Base-by-base conservation (phyloP, 2,113 vertebrate genomes). In the Potamarius usumacintae region DNA sequence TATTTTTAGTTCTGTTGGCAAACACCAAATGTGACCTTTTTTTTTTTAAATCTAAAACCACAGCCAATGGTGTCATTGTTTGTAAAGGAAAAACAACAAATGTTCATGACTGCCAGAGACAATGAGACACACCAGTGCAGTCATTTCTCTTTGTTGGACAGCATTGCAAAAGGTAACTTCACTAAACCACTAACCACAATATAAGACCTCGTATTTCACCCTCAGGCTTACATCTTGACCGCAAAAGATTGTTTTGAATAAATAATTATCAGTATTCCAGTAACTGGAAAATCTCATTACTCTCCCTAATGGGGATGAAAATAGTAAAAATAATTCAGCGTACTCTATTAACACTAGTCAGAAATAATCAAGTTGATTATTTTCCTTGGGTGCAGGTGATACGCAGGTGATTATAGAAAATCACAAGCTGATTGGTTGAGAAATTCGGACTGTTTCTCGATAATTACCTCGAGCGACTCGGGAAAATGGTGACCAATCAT, bases 31-130 rank as follows among this genome's bases (percentile, higher is more conserved):
- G 78, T 20, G 18, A 27, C 65, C 74, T 30, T 22, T 79, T 63
- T 30, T 27, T 65, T 80, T 85, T 84, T 84, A 87, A 69, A 80
- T 86, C 62, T 55, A 74, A 80, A 63, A 67, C 86, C 86, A 84
- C 83, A 84, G 0, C 58, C 83, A 90, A 89, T 89, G 91, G 89
- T 92, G 91, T 94, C 92, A 90, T 89, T 83, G 87, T 93, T 90
- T 86, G 89, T 86, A 86, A 92, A 90, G 72, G 57, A 83, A 34
- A 86, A 82, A 88, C 86, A 90, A 82, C 81, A 84, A 89, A 90
- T 57, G 83, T 48, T 34, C 82, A 63, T 55, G 53, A 74, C 48
- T 82, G 50, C 62, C 34, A 69, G 65, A 55, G 67, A 89, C 87
- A 84, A 85, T 86, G 25, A 79, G 71, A 50, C 58, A 27, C 62